Base-by-base conservation (phyloP, 1,140 invertebrate genomes). In the Drosophila subpulchrella region DNA sequence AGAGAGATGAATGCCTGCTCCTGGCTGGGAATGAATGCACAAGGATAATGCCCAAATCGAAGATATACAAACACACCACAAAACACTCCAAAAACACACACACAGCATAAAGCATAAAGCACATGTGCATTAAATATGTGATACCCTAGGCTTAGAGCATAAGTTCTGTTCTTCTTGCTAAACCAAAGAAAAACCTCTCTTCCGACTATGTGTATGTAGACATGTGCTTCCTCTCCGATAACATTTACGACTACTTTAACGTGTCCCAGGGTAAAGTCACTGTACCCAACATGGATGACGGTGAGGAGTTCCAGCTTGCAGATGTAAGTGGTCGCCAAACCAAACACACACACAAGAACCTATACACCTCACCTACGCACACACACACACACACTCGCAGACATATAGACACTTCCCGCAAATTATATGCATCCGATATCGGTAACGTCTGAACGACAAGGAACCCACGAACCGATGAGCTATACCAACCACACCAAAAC, bases 191-290 rank as follows among this genome's bases (percentile, higher is more conserved):
- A 75, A 72, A 62, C 76, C 79, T 80, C 81, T 66, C 85, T 86
- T 90, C 77, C 85, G 81, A 84, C 78, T 86, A 81, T 80, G 56
- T 57, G 38, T 58, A 90, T 88, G 92, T 93, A 98, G 98, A 96
- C 12, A 95, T 95, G 93, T 96, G 96, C 94, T 93, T 95, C 81
- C 95, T 99, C 90, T 95, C 96, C 90, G 95, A 97, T 93, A 95
- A 98, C 94, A 95, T 97, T 94, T 94, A 94, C 93, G 96, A 97
- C 94, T 99, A 98, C 95, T 94, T 95, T 94, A 99, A 97, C 95
- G 96, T 99, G 92, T 96, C 98, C 93, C 98, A 99, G 95, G 99
- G 98, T 94, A 98, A 98, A 95, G 96, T 97, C 75, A 97, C 97
- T 80, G 98, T 99, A 93, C 97, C 98, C 86, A 96, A 95, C 92